These are phyloP conservation scores for Colletes latitarsis DNA, from an alignment of 1,140 invertebrate genomes.

Conservation along the genomic window DNA sequence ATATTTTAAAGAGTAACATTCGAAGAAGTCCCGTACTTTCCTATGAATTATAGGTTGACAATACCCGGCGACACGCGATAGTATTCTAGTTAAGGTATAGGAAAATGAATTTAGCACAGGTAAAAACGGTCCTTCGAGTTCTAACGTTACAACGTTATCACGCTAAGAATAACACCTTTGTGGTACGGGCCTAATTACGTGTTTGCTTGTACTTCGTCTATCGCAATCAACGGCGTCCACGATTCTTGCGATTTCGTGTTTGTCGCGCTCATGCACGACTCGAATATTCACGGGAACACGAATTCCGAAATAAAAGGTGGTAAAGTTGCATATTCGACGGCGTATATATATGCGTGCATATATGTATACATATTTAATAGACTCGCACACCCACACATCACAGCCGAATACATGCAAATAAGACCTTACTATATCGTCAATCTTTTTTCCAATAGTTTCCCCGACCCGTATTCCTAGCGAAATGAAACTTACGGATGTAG, in stretches of 20 bases:
- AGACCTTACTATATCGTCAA: slow-evolving; percentile 48
- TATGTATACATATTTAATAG: slow-evolving; percentile 16
- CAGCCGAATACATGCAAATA: slow-evolving; percentile 51
- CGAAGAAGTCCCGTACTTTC: neutral
- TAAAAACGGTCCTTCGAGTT: slow-evolving; percentile 20
- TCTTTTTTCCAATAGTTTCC: neutral
- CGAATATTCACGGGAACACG: neutral
- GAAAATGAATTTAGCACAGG: slow-evolving; percentile 38
- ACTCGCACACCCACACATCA: slow-evolving; percentile 51
- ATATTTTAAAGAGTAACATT: neutral
- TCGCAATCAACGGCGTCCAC: slow-evolving; percentile 2
- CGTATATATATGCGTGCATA: neutral
- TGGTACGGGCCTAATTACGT: slow-evolving; percentile 8
- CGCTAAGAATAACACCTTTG: slow-evolving; percentile 42
- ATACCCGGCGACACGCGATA: slow-evolving; percentile 14
- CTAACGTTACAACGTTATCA: slow-evolving; percentile 40
- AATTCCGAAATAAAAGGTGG: slow-evolving; percentile 32
- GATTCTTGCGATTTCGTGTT: neutral
- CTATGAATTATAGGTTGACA: slow-evolving; percentile 22
- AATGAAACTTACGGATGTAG: slow-evolving; percentile 37
- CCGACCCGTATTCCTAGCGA: neutral
- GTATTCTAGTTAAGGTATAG: neutral
- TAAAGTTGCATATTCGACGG: slow-evolving; percentile 10
- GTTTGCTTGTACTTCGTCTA: neutral
- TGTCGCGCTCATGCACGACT: neutral